phyloP scores from a whole-genome alignment of 2,888 invertebrate species.

The Steinernema hermaphroditum region DNA sequence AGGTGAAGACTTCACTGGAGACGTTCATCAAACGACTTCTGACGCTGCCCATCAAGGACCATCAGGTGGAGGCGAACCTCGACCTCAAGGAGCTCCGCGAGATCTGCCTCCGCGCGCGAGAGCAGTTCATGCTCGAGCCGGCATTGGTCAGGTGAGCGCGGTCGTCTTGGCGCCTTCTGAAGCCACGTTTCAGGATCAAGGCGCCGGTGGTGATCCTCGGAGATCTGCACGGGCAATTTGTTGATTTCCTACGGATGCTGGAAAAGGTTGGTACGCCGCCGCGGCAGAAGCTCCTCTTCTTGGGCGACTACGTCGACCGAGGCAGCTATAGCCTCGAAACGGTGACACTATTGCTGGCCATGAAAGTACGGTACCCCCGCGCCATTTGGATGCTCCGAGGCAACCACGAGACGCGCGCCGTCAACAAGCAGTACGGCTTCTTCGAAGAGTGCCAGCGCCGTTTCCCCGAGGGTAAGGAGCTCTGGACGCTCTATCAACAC shows the following conservation, averaged over 20 bases:
- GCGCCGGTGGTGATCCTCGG: no score
- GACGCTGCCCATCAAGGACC: constrained; percentile 24
- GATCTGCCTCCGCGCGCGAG: constrained; percentile 44
- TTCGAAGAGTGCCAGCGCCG: constrained; percentile 43
- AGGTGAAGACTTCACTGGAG: constrained; percentile 28
- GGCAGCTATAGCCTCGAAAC: constrained; percentile 82
- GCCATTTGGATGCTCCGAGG: constrained; percentile 45
- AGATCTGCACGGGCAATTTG: no score
- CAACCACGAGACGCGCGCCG: constrained; percentile 48
- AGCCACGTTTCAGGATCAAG: no score
- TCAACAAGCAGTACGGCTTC: constrained; percentile 47
- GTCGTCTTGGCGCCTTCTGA: constrained; percentile 66
- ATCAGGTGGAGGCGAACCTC: constrained; percentile 32
- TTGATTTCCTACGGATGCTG: no score
- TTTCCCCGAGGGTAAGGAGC: constrained; percentile 38
- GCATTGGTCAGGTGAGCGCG: constrained; percentile 75
- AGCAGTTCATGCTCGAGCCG: constrained; percentile 42
- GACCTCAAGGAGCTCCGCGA: constrained; percentile 41
- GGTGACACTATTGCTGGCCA: constrained; percentile 75
- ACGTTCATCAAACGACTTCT: constrained; percentile 34
- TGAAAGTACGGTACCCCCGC: constrained; percentile 74
- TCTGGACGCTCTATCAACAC: constrained; percentile 45
- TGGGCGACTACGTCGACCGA: constrained; percentile 95
- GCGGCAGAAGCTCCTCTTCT: constrained; percentile 74
- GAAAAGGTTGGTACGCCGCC: constrained; percentile 37